Percentiles rank a stretch among this genome's conserved stretches.
Evolutionary conservation across 2,888 invertebrate species (phyloP).

Genomic region (Drosophila multiciliata): DNA sequence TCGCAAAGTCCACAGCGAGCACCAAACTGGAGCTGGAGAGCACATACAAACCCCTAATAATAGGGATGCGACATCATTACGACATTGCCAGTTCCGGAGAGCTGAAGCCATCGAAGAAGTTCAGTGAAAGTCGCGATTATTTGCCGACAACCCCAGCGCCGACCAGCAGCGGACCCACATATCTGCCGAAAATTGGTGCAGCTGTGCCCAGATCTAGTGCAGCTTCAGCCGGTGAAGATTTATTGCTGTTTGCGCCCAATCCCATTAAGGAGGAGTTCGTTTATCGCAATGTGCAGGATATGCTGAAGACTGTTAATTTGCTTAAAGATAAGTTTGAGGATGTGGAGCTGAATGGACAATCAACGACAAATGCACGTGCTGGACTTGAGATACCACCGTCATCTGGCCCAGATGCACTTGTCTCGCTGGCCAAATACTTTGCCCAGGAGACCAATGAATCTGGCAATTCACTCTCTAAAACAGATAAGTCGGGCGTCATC

Average conservation of each 20-base stretch:
- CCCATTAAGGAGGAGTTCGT: slow-evolving; percentile 83
- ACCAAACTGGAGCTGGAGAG: slow-evolving; percentile 54
- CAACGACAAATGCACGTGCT: slow-evolving; percentile 85
- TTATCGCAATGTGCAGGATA: slow-evolving; percentile 89
- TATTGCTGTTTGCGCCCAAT: slow-evolving; percentile 75
- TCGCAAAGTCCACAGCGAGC: slow-evolving; percentile 56
- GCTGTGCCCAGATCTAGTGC: slow-evolving; percentile 56
- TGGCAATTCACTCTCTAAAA: slow-evolving; percentile 61
- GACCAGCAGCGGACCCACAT: slow-evolving; percentile 81
- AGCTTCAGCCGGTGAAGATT: slow-evolving; percentile 66
- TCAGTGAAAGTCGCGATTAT: slow-evolving; percentile 59
- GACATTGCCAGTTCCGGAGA: slow-evolving; percentile 69
- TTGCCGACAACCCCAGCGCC: slow-evolving; percentile 68
- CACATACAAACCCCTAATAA: slow-evolving; percentile 73
- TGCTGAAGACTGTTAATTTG: slow-evolving; percentile 89
- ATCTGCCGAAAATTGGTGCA: slow-evolving; percentile 73
- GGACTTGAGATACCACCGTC: slow-evolving; percentile 90
- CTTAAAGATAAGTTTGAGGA: slow-evolving; percentile 86
- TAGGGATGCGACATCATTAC: slow-evolving; percentile 77
- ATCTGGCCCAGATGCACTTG: slow-evolving; percentile 91
- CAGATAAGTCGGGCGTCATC: slow-evolving; percentile 49
- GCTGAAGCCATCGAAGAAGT: slow-evolving; percentile 50
- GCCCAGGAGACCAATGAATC: slow-evolving; percentile 86
- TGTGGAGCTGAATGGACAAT: slow-evolving; percentile 84
- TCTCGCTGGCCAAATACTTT: slow-evolving; percentile 92